Base-by-base conservation (phyloP, 2,797 vertebrate genomes). In the Acomys russatus region DNA sequence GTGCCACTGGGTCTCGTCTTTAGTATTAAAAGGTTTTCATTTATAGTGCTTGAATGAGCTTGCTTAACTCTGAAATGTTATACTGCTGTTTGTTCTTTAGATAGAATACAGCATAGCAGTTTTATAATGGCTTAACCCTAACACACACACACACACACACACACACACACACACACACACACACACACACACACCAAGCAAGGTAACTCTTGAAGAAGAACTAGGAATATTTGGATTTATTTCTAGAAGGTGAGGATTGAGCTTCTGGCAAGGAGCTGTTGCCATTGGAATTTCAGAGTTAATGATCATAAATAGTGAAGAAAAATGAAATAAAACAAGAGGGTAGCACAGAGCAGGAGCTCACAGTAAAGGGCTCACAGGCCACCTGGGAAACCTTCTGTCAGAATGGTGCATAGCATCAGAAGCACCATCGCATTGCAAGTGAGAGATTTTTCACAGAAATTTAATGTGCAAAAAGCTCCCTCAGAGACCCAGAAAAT, bases 371-470 rank as follows among this genome's bases (percentile, higher is more conserved):
- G 4, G 30, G n/a, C 59, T n/a, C 4, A 1, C 0, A 0, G 38
- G 30, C 63, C 28, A 2, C 64, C n/a, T 9, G 49, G 63, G 73
- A 49, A 80, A 54, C 1, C 23, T 83, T 77, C 70, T n/a, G 59
- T 63, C 28, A n/a, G 30, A 23, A 88, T 10, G 2, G 28, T 2
- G 0, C 63, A 3, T 1, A 7, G 51, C 30, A n/a, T 25, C 61
- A 56, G 44, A 90, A 88, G 51, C 59, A 44, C 8, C 17, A 44
- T 35, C 80, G 64, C 76, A 66, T 0, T 20, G 38, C 2, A 5
- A 51, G 94, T 83, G 94, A 91, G 88, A 95, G 76, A 76, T 80
- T 80, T 90, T 90, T 95, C 92, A 90, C 76, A 90, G 79, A 83
- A 94, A 71, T 28, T 79, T n/a, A 56, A 64, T 86, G 64, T 90